Evolutionary conservation across 2,888 invertebrate genomes (phyloP).

Genomic region (Napeogenes inachia): DNA sequence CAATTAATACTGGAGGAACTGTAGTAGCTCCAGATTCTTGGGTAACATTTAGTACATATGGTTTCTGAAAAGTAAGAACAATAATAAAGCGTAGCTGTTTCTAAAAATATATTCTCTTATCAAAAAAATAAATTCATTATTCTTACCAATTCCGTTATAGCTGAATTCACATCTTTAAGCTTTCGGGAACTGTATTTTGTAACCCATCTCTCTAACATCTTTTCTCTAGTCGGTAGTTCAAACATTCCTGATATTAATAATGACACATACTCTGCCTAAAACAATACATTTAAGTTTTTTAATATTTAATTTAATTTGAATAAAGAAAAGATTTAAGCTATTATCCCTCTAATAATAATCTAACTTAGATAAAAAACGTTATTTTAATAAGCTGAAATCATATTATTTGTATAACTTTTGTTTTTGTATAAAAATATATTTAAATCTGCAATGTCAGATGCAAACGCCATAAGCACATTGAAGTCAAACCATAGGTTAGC

Average conservation of each 20-base stretch:
- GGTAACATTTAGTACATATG: constrained; percentile 59
- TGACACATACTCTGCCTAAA: constrained; percentile 80
- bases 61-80: constrained; percentile 43
- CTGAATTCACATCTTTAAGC: constrained; percentile 57
- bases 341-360: too few species aligned
- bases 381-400: too few species aligned
- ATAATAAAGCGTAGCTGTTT: background rate
- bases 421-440: too few species aligned
- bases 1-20: constrained; percentile 53
- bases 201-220: constrained; percentile 80
- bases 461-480: too few species aligned
- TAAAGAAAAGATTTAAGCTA: too few species aligned
- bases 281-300: too few species aligned
- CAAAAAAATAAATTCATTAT: background rate
- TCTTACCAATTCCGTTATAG: constrained; percentile 54
- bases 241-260: constrained; percentile 77
- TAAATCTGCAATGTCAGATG: too few species aligned
- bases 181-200: constrained; percentile 48
- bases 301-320: too few species aligned
- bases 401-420: too few species aligned
- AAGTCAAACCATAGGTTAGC: too few species aligned
- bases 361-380: too few species aligned
- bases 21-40: constrained; percentile 53
- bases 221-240: constrained; percentile 78
- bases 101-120: background rate